Conservation (phyloP, 2,113 vertebrate genomes). For the Tylochromis polylepis region DNA sequence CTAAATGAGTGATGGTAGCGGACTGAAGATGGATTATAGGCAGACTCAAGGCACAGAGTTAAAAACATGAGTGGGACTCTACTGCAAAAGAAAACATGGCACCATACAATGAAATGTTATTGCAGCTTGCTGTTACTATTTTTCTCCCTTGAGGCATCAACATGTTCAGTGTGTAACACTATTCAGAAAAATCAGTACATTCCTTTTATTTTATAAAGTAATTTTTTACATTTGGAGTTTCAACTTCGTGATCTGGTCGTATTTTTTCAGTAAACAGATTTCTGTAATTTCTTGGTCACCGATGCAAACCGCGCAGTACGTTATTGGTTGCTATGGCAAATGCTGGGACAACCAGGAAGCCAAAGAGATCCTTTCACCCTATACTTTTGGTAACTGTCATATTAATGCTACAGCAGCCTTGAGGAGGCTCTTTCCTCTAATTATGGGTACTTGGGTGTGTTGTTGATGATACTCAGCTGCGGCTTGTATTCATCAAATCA, state of each 20-base stretch:
- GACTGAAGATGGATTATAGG: neutral
- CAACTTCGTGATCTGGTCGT: neutral
- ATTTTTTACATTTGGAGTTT: neutral
- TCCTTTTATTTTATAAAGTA: neutral
- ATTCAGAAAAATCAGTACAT: neutral
- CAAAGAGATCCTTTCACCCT: neutral
- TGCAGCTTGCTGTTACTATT: neutral
- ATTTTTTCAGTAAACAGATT: neutral
- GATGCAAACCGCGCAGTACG: neutral
- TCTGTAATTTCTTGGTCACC: neutral
- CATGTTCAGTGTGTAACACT: neutral
- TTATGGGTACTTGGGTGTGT: conserved; percentile 14
- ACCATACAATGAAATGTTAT: neutral
- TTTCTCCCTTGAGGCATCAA: neutral
- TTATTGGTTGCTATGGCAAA: conserved; percentile 20
- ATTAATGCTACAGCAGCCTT: conserved; percentile 20
- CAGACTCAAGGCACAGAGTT: neutral
- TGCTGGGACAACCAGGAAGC: neutral
- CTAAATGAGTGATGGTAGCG: neutral
- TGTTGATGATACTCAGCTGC: conserved; percentile 38
- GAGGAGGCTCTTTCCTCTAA: conserved; percentile 30
- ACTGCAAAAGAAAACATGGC: neutral
- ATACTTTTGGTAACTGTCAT: conserved; percentile 4
- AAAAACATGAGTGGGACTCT: neutral
- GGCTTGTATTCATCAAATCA: conserved; percentile 20